These are phyloP conservation scores for Oryzias celebensis DNA, from an alignment of 2,113 vertebrate genomes.

Conservation along the genomic window DNA sequence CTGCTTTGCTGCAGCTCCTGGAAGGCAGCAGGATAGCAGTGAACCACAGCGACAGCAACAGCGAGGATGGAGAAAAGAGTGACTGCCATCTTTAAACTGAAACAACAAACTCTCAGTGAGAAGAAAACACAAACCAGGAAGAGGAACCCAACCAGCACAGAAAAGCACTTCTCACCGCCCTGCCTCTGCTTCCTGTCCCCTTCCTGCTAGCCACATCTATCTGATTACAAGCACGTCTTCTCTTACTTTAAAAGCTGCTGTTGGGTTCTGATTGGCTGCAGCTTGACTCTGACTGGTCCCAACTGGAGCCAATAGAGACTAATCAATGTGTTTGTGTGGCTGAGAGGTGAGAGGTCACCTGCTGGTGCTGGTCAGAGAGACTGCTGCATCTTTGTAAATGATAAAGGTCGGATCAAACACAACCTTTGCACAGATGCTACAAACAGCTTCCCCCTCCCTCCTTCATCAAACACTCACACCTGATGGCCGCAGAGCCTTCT, in stretches of 20 bases:
- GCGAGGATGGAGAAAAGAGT: conserved; percentile 51
- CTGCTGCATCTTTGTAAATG: neutral
- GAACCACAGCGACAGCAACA: conserved; percentile 55
- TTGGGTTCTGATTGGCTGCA: conserved; percentile 53
- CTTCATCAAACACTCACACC: conserved; percentile 54
- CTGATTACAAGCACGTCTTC: neutral
- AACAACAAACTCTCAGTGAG: neutral
- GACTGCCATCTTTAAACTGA: conserved; percentile 63
- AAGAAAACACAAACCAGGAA: neutral
- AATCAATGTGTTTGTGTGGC: conserved; percentile 27
- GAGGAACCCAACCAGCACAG: neutral
- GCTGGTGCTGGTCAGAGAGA: neutral
- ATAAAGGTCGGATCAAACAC: no score
- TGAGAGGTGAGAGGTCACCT: conserved; percentile 26
- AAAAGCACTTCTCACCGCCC: neutral
- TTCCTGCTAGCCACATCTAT: neutral
- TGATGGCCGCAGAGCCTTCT: conserved; percentile 18
- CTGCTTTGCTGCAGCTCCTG: conserved; percentile 53
- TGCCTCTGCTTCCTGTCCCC: conserved; percentile 8
- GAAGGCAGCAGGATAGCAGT: conserved; percentile 66
- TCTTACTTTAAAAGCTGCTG: conserved; percentile 4
- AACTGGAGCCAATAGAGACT: conserved; percentile 37
- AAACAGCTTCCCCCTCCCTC: no score
- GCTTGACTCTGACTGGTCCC: conserved; percentile 14
- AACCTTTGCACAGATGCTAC: no score